Evolutionary conservation across 2,888 invertebrate genomes (phyloP), one percentile per base, ranked within the genome.

Genomic region (Diloba caeruleocephala): DNA sequence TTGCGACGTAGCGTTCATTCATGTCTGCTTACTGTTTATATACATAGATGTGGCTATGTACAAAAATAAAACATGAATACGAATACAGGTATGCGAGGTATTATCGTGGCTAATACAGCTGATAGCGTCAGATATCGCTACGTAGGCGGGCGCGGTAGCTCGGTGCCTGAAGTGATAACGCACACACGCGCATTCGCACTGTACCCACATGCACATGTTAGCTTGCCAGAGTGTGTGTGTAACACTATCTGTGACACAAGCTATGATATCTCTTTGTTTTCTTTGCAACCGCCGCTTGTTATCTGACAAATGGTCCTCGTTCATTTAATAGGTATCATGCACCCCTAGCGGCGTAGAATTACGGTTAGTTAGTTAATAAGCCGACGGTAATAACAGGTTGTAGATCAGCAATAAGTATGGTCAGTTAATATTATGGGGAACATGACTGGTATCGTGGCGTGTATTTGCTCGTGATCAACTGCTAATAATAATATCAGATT

Each of bases 191-290:
- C 54, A 33, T 50, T 28, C 32, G 29, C 54, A 38, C 44, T 33
- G 39, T 45, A 51, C 52, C 10, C 38, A 56, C 52, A 46, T 37
- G 32, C 46, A 36, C 29, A 25, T 23, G 52, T 63, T 48, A n/a
- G 7, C 59, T 37, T 17, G 25, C 48, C 57, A 65, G 64, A 66
- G 51, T 55, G 42, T 13, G 45, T 23, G 3, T 58, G 48, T 61
- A 71, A 62, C 52, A 59, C 59, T 71, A 76, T 78, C 75, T 65
- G 63, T 77, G 74, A 81, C 79, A 82, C 80, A 76, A 74, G 73
- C 66, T 60, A 71, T 73, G 79, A 80, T 84, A 86, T 83, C 77
- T 87, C 84, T 87, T 86, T 90, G 87, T 90, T 89, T 88, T 88
- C 84, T 87, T 85, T 81, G 78, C 81, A 79, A 81, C 79, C 67